Conservation (phyloP, 2,113 vertebrate genomes). For the Petrocephalus zakoni region DNA sequence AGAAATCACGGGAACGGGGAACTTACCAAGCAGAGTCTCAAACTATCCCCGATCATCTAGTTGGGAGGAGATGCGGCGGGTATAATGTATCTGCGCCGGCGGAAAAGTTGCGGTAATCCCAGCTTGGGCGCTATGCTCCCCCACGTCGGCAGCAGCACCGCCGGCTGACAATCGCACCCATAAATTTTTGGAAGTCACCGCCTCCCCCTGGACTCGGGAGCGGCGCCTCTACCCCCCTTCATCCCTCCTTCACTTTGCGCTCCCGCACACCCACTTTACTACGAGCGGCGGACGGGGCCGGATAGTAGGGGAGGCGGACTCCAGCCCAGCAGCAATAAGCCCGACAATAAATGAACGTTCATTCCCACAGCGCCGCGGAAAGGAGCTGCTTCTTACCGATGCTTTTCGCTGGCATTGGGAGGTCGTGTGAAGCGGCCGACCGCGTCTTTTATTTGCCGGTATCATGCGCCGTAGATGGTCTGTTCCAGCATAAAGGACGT, state of each 20-base stretch:
- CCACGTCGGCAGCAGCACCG: conserved; percentile 13
- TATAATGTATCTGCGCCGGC: background rate
- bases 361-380: background rate
- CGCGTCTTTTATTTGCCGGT: conserved; percentile 42
- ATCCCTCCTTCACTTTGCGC: conserved; percentile 44
- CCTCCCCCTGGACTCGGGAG: conserved; percentile 30
- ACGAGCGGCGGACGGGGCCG: conserved; percentile 46
- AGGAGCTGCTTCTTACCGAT: background rate
- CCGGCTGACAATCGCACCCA: conserved; percentile 20
- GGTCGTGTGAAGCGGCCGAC: conserved; percentile 5
- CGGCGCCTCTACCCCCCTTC: conserved; percentile 38
- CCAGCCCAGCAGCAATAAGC: background rate
- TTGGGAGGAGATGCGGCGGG: conserved; percentile 23
- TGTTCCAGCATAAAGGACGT: conserved; percentile 42
- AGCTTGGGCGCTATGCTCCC: conserved; percentile 3
- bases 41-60: conserved; percentile 58
- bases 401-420: background rate
- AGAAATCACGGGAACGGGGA: background rate
- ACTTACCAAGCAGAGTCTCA: conserved; percentile 59
- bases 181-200: background rate
- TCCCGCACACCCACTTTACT: conserved; percentile 48
- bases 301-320: conserved; percentile 14
- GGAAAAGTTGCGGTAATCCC: conserved; percentile 32
- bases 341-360: background rate
- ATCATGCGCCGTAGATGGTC: conserved; percentile 21